These are phyloP conservation scores for pig (Sus scrofa) DNA, from an alignment of 2,113 vertebrate genomes.

Conservation along the genomic window T2T-Sscrofa CM000827.6:89208001-89208500, in stretches of 20 bases:
- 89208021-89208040: neutral
- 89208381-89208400: neutral
- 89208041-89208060: neutral
- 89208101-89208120: neutral
- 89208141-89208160: neutral
- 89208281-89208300: neutral
- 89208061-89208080: neutral
- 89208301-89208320: neutral
- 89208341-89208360: too few relatives aligned
- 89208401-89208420: neutral
- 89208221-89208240: neutral
- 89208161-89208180: too few relatives aligned
- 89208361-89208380: neutral
- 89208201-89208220: neutral
- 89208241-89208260: neutral
- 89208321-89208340: rapidly evolving
- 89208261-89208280: neutral
- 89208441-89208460: neutral
- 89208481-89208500: neutral
- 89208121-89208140: neutral
- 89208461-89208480: neutral
- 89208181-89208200: neutral
- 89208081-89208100: neutral
- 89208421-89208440: neutral
- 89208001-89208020: neutral